Evolutionary conservation across 2,888 invertebrate species (phyloP), one percentile per base, ranked within the genome.

Genomic region (Lymantria dispar): DNA sequence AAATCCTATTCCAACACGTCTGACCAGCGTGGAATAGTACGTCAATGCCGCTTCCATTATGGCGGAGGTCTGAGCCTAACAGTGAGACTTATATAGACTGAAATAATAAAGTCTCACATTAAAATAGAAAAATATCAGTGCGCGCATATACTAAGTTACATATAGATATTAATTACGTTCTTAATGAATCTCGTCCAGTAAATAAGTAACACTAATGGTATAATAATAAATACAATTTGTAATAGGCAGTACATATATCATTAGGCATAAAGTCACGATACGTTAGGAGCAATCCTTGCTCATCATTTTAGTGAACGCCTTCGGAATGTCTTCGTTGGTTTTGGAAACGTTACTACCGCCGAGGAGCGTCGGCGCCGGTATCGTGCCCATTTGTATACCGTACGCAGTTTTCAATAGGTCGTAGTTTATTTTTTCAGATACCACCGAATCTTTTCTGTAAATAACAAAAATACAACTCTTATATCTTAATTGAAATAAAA

Each of bases 341-440:
- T 96, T 97, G 66, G 90, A 87, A 70, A 93, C 93, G 65, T 93
- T 94, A 72, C 94, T 94, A 63, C 93, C 92, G 13, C 97, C 97
- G 50, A 97, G 91, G 46, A 98, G 91, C 60, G 95, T 94, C 11
- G 96, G 95, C 79, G 96, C 96, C 7, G 94, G 83, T 53, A 94
- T 80, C 49, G 92, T 88, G 36, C 96, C 96, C 45, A 93, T 92
- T 78, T 96, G 95, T 51, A 97, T 95, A 47, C 93, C 92, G 77
- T 95, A 92, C 43, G 96, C 94, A 47, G 94, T 94, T 76, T 94
- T 95, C 49, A 98, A 83, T 47, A 99, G 88, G 84, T 99, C 99
- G 79, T 98, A 99, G 80, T 97, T 97, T 59, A 98, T 97, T 64
- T 92, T 92, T 62, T 99, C 97, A 0, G 94, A 93, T 10, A 99